Evolutionary conservation across 2,113 vertebrate genomes (phyloP).

Genomic region (Orientallactaga bullata): DNA sequence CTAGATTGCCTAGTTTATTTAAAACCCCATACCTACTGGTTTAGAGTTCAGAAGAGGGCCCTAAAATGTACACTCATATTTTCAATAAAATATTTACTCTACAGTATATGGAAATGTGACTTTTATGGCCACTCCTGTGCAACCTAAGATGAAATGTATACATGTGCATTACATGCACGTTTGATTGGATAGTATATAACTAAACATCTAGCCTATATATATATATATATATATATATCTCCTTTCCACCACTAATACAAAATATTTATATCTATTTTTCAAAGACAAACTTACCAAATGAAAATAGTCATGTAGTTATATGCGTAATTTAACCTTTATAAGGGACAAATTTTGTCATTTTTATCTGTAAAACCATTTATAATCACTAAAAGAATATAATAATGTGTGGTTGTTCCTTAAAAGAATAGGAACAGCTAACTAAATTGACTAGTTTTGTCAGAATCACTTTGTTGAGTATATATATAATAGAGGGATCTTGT

Average conservation of each 20-base stretch:
- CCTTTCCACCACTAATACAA: background rate
- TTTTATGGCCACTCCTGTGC: background rate
- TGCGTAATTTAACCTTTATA: background rate
- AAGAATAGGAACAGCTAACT: background rate
- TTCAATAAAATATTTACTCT: background rate
- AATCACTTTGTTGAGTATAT: background rate
- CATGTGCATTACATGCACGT: background rate
- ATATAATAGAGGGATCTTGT: background rate
- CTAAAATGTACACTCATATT: background rate
- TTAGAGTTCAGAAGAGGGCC: background rate
- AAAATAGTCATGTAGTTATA: background rate
- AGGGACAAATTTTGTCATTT: background rate
- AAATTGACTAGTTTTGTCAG: background rate
- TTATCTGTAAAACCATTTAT: background rate
- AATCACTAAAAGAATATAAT: background rate
- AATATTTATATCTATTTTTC: background rate
- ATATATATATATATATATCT: background rate
- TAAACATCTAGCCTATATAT: background rate
- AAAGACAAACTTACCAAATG: background rate
- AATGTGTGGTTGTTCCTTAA: background rate
- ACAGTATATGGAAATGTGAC: background rate
- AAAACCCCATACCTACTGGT: background rate
- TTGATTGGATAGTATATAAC: background rate
- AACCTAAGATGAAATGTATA: slow-evolving; percentile 13
- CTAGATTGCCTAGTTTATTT: background rate